Percentiles rank a stretch among this genome's conserved stretches.
Conservation (phyloP, 2,797 vertebrate genomes). For the Sebastes itinus region DNA sequence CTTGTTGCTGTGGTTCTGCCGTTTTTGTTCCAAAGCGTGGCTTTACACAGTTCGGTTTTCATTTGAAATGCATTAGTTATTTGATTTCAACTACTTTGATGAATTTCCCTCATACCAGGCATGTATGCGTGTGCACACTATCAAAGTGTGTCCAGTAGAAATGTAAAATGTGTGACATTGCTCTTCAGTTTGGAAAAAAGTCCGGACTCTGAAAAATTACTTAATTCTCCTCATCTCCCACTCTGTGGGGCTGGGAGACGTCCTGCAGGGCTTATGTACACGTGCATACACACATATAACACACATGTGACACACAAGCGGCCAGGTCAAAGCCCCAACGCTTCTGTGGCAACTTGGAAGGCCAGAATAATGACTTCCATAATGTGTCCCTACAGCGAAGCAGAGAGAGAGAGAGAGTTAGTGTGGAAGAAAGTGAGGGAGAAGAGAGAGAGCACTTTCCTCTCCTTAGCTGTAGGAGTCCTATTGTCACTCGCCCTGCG, state of each 20-base stretch:
- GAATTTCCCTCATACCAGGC: background rate
- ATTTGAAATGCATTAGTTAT: background rate
- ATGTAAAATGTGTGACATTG: constrained; percentile 26
- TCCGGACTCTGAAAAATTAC: constrained; percentile 35
- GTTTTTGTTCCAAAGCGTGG: background rate
- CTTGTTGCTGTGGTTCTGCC: background rate
- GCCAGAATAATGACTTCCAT: constrained; percentile 67
- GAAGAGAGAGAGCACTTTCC: constrained; percentile 66
- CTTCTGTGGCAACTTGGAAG: constrained; percentile 59
- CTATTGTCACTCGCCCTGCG: constrained; percentile 67
- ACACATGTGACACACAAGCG: background rate
- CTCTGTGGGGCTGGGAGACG: constrained; percentile 42
- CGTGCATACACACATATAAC: background rate
- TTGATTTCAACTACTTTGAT: background rate
- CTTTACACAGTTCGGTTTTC: background rate
- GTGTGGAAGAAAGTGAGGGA: constrained; percentile 9
- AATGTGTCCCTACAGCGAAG: constrained; percentile 86
- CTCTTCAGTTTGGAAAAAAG: background rate
- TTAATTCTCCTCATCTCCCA: constrained; percentile 55
- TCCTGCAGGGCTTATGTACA: constrained; percentile 35
- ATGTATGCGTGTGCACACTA: background rate
- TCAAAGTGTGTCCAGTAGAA: constrained; percentile 13
- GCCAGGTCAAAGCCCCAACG: constrained; percentile 43
- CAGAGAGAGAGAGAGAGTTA: constrained; percentile 23
- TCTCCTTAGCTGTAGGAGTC: constrained; percentile 60